phyloP scores from a whole-genome alignment of 2,113 vertebrate genomes.

The Larimichthys polyactis region DNA sequence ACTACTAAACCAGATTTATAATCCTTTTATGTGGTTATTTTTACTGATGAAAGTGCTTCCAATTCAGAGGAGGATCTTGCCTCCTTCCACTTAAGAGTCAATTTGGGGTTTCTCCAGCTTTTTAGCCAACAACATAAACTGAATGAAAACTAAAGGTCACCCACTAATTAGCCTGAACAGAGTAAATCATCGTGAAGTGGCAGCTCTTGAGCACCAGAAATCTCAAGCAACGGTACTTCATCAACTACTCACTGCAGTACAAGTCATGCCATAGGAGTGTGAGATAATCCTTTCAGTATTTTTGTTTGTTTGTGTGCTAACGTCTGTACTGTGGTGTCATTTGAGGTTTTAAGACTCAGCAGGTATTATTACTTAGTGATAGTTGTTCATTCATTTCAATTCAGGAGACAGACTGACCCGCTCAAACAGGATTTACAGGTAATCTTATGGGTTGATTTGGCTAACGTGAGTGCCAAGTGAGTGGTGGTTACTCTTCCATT shows the following conservation, averaged over 20 bases:
- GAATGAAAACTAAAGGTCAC: conserved; percentile 35
- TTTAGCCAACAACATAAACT: conserved; percentile 7
- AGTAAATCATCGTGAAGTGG: conserved; percentile 46
- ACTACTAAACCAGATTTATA: not conserved
- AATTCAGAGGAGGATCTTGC: conserved; percentile 1
- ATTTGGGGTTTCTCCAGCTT: not conserved
- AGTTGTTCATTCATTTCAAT: not conserved
- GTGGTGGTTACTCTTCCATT: not conserved
- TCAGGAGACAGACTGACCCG: not conserved
- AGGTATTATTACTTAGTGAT: conserved; percentile 5
- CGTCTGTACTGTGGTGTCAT: not conserved
- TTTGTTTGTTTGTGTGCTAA: not conserved
- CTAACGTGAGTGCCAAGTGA: not conserved
- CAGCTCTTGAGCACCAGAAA: conserved; percentile 15
- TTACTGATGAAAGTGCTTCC: not conserved
- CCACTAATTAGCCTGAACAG: conserved; percentile 24
- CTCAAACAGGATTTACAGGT: conserved; percentile 46
- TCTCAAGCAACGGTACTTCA: conserved; percentile 31
- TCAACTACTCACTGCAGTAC: not conserved
- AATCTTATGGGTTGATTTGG: conserved; percentile 3
- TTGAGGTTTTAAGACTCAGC: not conserved
- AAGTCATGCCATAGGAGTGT: not conserved
- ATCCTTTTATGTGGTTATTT: not conserved
- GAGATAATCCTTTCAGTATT: not conserved
- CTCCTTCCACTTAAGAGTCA: not conserved